phyloP scores from a whole-genome alignment of 2,797 vertebrate genomes.

The Hirundo rustica region DNA sequence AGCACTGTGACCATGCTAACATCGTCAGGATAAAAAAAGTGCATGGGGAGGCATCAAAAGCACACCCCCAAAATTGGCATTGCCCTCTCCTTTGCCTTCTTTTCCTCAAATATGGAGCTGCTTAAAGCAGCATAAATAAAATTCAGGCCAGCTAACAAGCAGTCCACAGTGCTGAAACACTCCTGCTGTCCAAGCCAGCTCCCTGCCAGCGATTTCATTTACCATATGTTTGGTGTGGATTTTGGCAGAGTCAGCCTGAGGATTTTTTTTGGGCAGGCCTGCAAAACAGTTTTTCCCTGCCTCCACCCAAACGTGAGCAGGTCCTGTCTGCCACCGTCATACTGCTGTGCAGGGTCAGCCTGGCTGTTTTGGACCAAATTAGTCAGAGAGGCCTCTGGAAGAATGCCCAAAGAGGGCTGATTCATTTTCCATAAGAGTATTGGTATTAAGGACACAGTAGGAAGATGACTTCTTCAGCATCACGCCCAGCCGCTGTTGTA shows the following conservation, averaged over 20 bases:
- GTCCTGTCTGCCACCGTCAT: conserved; percentile 28
- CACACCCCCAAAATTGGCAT: background rate
- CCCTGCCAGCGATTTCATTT: conserved; percentile 48
- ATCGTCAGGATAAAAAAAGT: background rate
- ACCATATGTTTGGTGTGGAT: conserved; percentile 66
- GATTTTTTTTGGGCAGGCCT: conserved; percentile 46
- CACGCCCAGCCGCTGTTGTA: background rate
- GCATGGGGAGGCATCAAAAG: background rate
- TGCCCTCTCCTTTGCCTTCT: background rate
- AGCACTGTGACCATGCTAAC: background rate
- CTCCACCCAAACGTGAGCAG: conserved; percentile 59
- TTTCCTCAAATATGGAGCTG: conserved; percentile 23
- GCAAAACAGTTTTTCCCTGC: conserved; percentile 51
- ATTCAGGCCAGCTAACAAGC: conserved; percentile 40
- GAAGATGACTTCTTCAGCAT: conserved; percentile 31
- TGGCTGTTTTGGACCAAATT: conserved; percentile 58
- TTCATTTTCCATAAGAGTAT: conserved; percentile 31
- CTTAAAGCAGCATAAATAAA: conserved; percentile 39
- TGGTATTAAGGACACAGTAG: conserved; percentile 1
- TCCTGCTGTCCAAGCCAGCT: conserved; percentile 30
- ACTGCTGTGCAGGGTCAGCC: background rate
- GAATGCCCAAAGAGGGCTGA: conserved; percentile 23
- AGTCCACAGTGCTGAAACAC: conserved; percentile 66
- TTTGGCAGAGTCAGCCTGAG: conserved; percentile 42
- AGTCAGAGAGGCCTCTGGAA: conserved; percentile 56